Evolutionary conservation across 2,888 invertebrate species (phyloP), one percentile per base, ranked within the genome.

Genomic region (Atethmia centrago): DNA sequence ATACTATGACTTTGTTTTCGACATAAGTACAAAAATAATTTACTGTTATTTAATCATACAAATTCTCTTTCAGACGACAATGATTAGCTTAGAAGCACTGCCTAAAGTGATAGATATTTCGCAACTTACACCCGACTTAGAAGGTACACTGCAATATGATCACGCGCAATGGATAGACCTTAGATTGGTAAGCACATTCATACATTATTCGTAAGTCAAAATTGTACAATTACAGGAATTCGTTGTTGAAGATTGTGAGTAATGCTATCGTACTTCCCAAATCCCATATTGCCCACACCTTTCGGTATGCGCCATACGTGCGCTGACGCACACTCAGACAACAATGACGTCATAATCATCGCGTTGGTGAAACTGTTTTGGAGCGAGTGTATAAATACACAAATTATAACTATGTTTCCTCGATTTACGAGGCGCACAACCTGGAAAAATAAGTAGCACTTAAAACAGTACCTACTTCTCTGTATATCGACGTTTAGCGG

Each of bases 161-260:
- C 99, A 99, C 96, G 98, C 98, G 85, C 99, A 98, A 92, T 99
- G 99, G 99, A 98, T 99, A 90, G 99, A 99, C 91, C 97, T 99
- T 81, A 97, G 99, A 94, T 95, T 99, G 95, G 96, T 96, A 88
- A 94, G 95, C 88, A 74, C 28, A 75, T 70, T 65, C 63, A n/a
- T 58, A 68, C 47, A 71, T 68, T 73, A 64, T 64, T 53, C 40
- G 55, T 25, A 64, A 70, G 67, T 36, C 40, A 42, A 68, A 31
- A 84, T 71, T 72, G 53, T 62, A 36, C 42, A 58, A 58, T 73
- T 70, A 71, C 75, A 75, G 78, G 75, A 80, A 85, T 76, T 74
- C 45, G 63, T 68, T 66, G 70, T 67, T 55, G 63, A 77, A 75
- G 63, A 83, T 77, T 63, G 73, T 85, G 85, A 84, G 76, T 83